Base-by-base conservation (phyloP, 64 coral and sea anemone genomes). In the Porites lutea region DNA sequence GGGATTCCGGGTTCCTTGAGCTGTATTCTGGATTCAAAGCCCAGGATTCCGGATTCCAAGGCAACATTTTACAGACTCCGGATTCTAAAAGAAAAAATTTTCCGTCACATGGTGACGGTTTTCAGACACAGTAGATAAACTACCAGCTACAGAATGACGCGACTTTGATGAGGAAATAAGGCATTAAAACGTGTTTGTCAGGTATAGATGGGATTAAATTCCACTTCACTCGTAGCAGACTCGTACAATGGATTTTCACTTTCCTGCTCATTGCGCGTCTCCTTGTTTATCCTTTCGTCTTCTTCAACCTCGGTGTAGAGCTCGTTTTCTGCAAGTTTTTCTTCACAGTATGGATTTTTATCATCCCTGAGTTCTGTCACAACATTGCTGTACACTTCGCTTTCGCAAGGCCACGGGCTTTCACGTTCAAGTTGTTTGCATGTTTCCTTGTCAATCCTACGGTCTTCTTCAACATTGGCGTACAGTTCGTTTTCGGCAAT, bases 241-340 rank as follows among this genome's bases (percentile, higher is more conserved):
- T 61, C 54, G 22, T 80, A 61, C 55, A 59, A 45, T 5, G 78
- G 51, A 10, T 80, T 43, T 77, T 79, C 53, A 61, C 44, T 81
- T 46, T 81, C 54, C 7, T 61, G 3, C 44, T 81, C 20, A 22
- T 15, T 61, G 37, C 6, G 62, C 8, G 48, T n/a, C 6, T 15
- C 20, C 13, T 4, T 4, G n/a, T 59, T 14, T 4, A 5, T 46
- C 13, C 3, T 16, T 23, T 44, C 3, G 9, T 80, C n/a, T 2
- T 60, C 27, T 61, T 57, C 43, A 43, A 80, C 57, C 1, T 80
- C 78, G 0, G 78, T 43, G 22, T 80, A 80, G 22, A 80, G 27
- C 3, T 80, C 78, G 15, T 22, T 57, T 60, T 49, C 72, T 19
- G 27, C 27, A 37, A 37, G 27, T 37, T 37, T 37, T 37, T 37